Base-by-base conservation (phyloP, 2,888 invertebrate species). In the Parelbella ahira region DNA sequence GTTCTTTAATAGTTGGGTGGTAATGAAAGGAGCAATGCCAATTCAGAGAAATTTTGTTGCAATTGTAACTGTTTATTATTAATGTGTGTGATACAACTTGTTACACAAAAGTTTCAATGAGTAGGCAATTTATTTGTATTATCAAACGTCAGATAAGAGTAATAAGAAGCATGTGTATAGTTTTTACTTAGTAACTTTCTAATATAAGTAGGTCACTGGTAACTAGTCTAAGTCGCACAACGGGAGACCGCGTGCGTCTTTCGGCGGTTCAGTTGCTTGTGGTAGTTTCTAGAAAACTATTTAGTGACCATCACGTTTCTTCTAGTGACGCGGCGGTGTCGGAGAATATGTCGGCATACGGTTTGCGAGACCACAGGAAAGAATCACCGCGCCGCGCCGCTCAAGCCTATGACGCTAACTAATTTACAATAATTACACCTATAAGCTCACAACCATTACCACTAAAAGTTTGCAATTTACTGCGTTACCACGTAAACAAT, bases 261-360 rank as follows among this genome's bases (percentile, higher is more conserved):
- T 15, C 24, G 21, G 24, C 37, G 27, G 43, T 48, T 12, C 43
- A 37, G 27, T 8, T 20, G 43, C 24, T 36, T 49, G n/a, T 21
- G 30, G 65, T 69, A 62, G 47, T 56, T 74, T 80, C 74, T 75
- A 73, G 76, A 78, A 81, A 66, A 57, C 57, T 54, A 61, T 63
- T 70, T 69, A 58, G 62, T 60, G 46, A 63, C 61, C 64, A 74
- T 68, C 68, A 68, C 68, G 72, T 72, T 72, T 72, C 66, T 67
- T 60, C 70, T 69, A 34, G 67, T 78, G 79, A 79, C 76, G 79
- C 80, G 79, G 68, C 76, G 72, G 76, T 73, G 68, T 65, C 64
- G 67, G 67, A 63, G 68, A 65, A 65, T 66, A 70, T 72, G 75
- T 74, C 74, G 71, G 63, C 41, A 13, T 33, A 33, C 37, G 25